Percentiles rank a stretch among this genome's conserved stretches.
Conservation (phyloP, 2,888 invertebrate genomes). For the Notodonta dromedarius region DNA sequence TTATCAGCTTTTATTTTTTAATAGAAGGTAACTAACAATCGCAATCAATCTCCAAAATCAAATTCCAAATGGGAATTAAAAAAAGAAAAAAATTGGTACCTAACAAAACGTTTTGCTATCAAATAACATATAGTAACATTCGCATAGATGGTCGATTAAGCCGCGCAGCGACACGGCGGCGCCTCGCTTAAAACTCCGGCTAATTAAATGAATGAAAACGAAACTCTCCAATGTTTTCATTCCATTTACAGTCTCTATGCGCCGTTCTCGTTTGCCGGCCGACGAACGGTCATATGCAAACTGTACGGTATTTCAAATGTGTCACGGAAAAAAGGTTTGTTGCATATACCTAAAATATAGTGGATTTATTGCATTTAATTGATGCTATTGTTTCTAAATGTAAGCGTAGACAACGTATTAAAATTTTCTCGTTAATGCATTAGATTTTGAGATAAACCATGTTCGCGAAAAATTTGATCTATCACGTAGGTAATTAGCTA, state of each 20-base stretch:
- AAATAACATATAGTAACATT: conserved; percentile 54
- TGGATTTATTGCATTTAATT: neutral
- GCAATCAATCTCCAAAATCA: neutral
- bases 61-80: conserved; percentile 7
- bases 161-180: conserved; percentile 65
- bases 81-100: conserved; percentile 27
- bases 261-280: conserved; percentile 47
- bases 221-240: conserved; percentile 79
- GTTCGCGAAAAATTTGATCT: too few species aligned
- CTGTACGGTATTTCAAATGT: conserved; percentile 57
- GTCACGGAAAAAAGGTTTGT: conserved; percentile 35
- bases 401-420: too few species aligned
- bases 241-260: conserved; percentile 75
- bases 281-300: conserved; percentile 64
- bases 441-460: too few species aligned
- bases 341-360: neutral
- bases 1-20: too few species aligned
- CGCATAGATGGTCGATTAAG: conserved; percentile 63
- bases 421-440: too few species aligned
- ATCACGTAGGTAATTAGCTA: too few species aligned
- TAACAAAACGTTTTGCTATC: conserved; percentile 35
- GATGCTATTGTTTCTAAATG: too few species aligned
- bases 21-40: too few species aligned
- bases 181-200: conserved; percentile 73
- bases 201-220: conserved; percentile 82